A percentile compares a stretch with the other conserved stretches of the same genome.
Conservation (phyloP, 2,888 invertebrate species). For the Tortricodes alternella region DNA sequence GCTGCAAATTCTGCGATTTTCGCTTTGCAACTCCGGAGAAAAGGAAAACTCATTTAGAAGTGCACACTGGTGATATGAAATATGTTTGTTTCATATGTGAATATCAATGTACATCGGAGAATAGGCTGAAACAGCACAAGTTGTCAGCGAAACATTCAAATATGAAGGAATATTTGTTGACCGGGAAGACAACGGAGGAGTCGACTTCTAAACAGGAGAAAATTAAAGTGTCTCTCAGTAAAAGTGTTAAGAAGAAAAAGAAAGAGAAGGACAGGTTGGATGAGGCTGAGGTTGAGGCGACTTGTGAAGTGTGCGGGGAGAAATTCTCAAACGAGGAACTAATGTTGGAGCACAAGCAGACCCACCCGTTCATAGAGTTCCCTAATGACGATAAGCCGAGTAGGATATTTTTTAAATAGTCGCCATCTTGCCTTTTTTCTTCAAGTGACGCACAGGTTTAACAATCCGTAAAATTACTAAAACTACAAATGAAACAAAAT, state of each 20-base stretch:
- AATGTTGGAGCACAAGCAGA: constrained; percentile 73
- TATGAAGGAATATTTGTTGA: constrained; percentile 67
- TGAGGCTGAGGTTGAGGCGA: constrained; percentile 36
- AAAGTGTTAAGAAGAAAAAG: constrained; percentile 54
- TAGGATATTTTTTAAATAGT: constrained; percentile 77
- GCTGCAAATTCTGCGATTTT: constrained; percentile 75
- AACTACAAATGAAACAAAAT: too few species aligned
- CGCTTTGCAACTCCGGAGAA: constrained; percentile 72
- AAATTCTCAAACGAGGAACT: constrained; percentile 56
- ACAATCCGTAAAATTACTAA: not conserved
- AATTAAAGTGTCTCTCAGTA: constrained; percentile 43
- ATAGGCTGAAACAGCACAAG: constrained; percentile 68
- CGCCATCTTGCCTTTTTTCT: constrained; percentile 42
- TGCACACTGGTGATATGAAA: constrained; percentile 76
- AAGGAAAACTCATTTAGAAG: constrained; percentile 63
- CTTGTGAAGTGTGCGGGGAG: constrained; percentile 76
- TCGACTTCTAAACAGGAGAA: constrained; percentile 49
- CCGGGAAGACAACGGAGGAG: constrained; percentile 57
- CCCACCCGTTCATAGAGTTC: constrained; percentile 77
- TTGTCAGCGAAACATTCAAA: constrained; percentile 65
- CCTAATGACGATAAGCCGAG: constrained; percentile 75
- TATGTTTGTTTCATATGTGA: constrained; percentile 77
- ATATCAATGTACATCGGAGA: constrained; percentile 73
- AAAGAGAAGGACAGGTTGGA: constrained; percentile 37
- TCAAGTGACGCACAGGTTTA: not conserved